Percentiles rank a stretch among this genome's conserved stretches.
phyloP scores from a whole-genome alignment of 2,113 vertebrate species.

The Pterocles gutturalis region DNA sequence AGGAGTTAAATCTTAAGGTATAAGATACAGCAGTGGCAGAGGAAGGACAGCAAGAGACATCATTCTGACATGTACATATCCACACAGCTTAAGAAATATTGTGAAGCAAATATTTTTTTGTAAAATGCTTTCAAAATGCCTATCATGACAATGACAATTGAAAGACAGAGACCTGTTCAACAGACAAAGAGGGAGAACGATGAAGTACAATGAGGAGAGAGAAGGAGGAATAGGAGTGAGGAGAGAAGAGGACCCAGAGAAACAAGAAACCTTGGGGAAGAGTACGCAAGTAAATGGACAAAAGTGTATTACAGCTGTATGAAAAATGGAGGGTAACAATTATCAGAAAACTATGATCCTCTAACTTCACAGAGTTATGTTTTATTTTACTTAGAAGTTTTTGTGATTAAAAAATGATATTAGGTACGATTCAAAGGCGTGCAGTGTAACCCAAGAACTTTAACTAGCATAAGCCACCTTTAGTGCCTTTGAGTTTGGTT shows the following conservation, averaged over 20 bases:
- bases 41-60: conserved; percentile 13
- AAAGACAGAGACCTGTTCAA: conserved; percentile 24
- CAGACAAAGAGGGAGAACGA: not conserved
- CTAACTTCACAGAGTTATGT: not conserved
- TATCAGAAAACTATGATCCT: not conserved
- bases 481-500: not conserved
- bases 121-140: conserved; percentile 43
- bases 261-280: not conserved
- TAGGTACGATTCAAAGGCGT: not conserved
- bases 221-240: not conserved
- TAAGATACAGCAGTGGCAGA: not conserved
- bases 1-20: not conserved
- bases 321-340: not conserved
- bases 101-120: conserved; percentile 14
- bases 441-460: not conserved
- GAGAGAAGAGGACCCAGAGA: not conserved
- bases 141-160: conserved; percentile 22
- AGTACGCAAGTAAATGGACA: not conserved
- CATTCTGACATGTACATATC: conserved; percentile 21
- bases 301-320: not conserved
- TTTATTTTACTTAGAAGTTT: not conserved
- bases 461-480: not conserved
- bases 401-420: not conserved
- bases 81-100: conserved; percentile 8
- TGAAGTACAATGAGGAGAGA: not conserved